Evolutionary conservation across 1,140 invertebrate species (phyloP).

Genomic region (Saccostrea cuccullata): DNA sequence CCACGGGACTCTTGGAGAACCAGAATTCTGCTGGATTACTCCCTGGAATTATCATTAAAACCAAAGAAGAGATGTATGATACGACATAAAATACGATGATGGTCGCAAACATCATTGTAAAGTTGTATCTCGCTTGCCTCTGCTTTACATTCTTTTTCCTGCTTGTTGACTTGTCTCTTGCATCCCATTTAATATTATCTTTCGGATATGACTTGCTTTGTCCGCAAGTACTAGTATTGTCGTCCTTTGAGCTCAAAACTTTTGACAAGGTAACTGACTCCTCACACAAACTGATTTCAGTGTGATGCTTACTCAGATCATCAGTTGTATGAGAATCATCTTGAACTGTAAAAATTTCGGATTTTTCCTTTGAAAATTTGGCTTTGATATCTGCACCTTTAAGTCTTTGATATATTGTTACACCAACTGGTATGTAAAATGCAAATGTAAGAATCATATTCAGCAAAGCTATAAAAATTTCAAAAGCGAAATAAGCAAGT

Average conservation of each 20-base stretch:
- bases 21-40: not conserved
- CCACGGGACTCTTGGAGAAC: not conserved
- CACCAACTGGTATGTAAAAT: conserved; percentile 1
- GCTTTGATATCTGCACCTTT: not conserved
- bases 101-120: conserved; percentile 16
- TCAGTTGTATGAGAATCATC: not conserved
- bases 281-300: too few species aligned
- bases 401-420: conserved; percentile 3
- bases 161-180: not conserved
- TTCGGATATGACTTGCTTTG: not conserved
- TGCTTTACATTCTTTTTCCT: not conserved
- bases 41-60: conserved; percentile 17
- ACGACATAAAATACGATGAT: not conserved
- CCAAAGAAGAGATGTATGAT: not conserved
- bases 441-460: not conserved
- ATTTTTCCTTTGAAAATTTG: not conserved
- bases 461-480: not conserved
- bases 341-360: not conserved
- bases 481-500: not conserved
- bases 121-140: not conserved
- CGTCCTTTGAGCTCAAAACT: not conserved
- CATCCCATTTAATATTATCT: not conserved
- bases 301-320: not conserved
- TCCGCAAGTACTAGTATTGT: too few species aligned
- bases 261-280: not conserved